Percentiles rank a stretch among this genome's conserved stretches.
These are phyloP conservation scores for Thymelicus sylvestris DNA, from an alignment of 2,888 invertebrate species.

Conservation along the genomic window DNA sequence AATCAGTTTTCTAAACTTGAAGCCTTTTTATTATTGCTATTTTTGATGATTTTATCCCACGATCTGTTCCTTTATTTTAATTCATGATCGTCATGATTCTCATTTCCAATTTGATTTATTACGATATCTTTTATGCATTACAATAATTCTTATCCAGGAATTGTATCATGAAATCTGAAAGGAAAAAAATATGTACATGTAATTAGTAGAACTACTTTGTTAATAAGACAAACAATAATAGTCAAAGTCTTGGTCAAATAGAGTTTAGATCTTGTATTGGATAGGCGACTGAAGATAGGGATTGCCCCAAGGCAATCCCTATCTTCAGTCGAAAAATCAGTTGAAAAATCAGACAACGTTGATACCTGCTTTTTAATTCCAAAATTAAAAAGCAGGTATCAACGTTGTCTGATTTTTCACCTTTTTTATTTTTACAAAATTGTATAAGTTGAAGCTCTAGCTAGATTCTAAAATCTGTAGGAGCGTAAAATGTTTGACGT, in stretches of 20 bases:
- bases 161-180: background rate
- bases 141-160: background rate
- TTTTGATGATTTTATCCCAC: too few species aligned
- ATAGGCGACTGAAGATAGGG: too few species aligned
- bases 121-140: background rate
- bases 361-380: too few species aligned
- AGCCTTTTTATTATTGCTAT: too few species aligned
- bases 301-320: too few species aligned
- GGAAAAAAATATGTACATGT: too few species aligned
- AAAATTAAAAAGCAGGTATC: background rate
- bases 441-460: background rate
- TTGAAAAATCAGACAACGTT: too few species aligned
- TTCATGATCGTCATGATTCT: background rate
- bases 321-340: too few species aligned
- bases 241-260: background rate
- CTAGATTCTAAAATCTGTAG: slow-evolving; percentile 13
- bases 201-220: too few species aligned
- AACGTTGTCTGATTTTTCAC: background rate
- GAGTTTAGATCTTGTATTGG: background rate
- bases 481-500: slow-evolving; percentile 14
- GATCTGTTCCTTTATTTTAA: too few species aligned
- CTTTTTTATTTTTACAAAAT: background rate
- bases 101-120: background rate
- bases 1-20: too few species aligned
- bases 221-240: too few species aligned